Evolutionary conservation across 2,113 vertebrate genomes (phyloP).

Genomic region (Sarotherodon lohbergeri): DNA sequence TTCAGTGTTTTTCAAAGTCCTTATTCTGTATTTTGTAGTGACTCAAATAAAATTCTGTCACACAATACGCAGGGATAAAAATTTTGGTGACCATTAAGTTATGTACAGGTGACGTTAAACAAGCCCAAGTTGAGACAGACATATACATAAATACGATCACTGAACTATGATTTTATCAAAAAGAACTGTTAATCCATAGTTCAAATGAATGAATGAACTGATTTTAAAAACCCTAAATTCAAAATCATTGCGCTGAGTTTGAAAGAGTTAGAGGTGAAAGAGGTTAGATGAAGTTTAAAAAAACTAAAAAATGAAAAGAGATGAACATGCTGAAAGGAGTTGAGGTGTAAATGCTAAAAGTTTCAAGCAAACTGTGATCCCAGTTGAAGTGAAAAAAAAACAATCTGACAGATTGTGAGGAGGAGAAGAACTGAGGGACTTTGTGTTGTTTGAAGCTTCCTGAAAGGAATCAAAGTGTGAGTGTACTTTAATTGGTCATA

Average conservation of each 20-base stretch:
- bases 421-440: background rate
- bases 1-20: background rate
- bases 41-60: background rate
- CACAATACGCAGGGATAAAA: background rate
- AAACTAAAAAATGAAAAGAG: background rate
- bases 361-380: background rate
- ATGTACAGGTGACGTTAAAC: background rate
- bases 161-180: background rate
- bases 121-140: background rate
- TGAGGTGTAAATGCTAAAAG: background rate
- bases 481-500: background rate
- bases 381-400: background rate
- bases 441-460: background rate
- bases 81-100: background rate
- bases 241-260: background rate
- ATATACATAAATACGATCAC: background rate
- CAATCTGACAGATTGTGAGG: background rate
- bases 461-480: background rate
- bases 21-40: background rate
- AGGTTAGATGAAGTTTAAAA: background rate
- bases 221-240: background rate
- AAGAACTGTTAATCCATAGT: background rate
- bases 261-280: background rate
- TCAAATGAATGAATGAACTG: background rate
- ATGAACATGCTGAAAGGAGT: background rate